Evolutionary conservation across 2,888 invertebrate species (phyloP), one percentile per base, ranked within the genome.

Genomic region (Alitta virens): DNA sequence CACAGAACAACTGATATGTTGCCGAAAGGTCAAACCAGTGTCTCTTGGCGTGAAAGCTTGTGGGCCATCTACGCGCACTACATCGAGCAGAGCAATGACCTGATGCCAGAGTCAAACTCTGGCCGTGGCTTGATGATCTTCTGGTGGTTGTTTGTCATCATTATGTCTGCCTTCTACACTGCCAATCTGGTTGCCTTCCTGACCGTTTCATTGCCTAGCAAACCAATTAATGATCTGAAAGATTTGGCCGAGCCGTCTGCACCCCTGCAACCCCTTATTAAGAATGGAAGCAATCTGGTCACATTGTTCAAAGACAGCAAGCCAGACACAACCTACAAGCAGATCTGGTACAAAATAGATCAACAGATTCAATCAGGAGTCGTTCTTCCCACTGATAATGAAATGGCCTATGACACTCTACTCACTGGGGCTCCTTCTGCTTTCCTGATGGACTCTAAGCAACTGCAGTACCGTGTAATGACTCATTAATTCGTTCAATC

Each of bases 151-250:
- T 70, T 68, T 62, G 67, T 69, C 42, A 71, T 72, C 23, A 62
- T 72, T 2, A 68, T 72, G 51, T 64, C 65, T 5, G 67, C 71
- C 26, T 66, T 68, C 38, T 72, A 72, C 63, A 72, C 72, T 1
- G 72, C 72, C 49, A 70, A 71, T 55, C 65, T 72, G 60, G 70
- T 69, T 5, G 72, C 71, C 40, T 70, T 68, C 33, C 71, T 72
- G 23, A 72, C 71, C 5, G 68, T 71, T 23, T 66, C 69, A 14
- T 65, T 71, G 5, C 58, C 66, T 9, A 66, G 63, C 42, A 66
- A 61, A 25, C 69, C 70, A 43, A 67, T 72, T 43, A 66, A 69
- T 56, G 68, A 63, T 40, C 59, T 72, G 14, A 46, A 53, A 3
- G 66, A 72, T 40, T 63, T 72, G 38, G 68, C 71, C 9, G 25